Evolutionary conservation across 2,113 vertebrate species (phyloP).

Genomic region (Arvicanthis niloticus): DNA sequence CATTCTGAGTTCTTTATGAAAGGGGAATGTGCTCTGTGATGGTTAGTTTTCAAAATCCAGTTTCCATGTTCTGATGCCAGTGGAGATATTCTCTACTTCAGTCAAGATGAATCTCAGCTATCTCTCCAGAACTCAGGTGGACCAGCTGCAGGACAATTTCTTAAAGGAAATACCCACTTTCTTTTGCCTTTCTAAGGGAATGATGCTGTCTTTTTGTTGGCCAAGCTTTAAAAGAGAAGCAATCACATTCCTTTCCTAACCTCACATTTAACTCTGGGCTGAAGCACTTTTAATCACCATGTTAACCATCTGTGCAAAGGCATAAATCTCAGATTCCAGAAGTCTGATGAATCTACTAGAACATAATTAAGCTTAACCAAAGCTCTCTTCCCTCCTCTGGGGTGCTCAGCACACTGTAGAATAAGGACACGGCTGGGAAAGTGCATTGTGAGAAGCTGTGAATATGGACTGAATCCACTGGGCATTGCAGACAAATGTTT

Average conservation of each 20-base stretch:
- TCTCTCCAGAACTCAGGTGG: not conserved
- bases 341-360: constrained; percentile 54
- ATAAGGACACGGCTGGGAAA: not conserved
- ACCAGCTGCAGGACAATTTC: not conserved
- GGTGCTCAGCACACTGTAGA: not conserved
- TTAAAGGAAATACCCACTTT: not conserved
- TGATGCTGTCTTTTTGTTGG: not conserved
- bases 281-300: not conserved
- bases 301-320: constrained; percentile 56
- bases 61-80: not conserved
- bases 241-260: not conserved
- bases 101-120: constrained; percentile 22
- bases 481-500: not conserved
- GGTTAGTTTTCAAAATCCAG: not conserved
- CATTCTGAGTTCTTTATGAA: not conserved
- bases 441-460: not conserved
- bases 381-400: constrained; percentile 19
- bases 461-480: not conserved
- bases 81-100: constrained; percentile 25
- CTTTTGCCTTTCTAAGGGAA: not conserved
- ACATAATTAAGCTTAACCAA: constrained; percentile 44
- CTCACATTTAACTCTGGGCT: constrained; percentile 10
- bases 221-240: not conserved
- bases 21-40: not conserved
- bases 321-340: constrained; percentile 41